These are phyloP conservation scores for Mastomys coucha DNA, from an alignment of 2,113 vertebrate species.

Conservation along the genomic window DNA sequence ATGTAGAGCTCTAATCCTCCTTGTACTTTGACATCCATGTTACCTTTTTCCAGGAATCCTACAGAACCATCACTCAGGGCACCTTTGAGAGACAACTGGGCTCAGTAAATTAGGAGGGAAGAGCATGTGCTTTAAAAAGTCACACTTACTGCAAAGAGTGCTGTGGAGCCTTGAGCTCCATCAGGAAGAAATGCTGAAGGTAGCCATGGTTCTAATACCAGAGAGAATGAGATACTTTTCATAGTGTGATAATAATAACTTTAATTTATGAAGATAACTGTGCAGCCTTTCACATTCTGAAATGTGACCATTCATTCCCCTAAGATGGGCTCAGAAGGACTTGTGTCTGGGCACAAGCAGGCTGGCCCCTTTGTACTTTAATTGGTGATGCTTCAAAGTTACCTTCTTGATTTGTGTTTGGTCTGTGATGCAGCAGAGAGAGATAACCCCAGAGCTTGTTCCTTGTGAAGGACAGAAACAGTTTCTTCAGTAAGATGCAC, in stretches of 20 bases:
- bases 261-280: conserved; percentile 1
- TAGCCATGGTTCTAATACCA: neutral
- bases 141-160: neutral
- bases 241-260: neutral
- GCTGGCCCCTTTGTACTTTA: neutral
- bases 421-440: neutral
- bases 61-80: neutral
- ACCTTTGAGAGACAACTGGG: neutral
- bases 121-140: conserved; percentile 13
- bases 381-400: neutral
- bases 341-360: neutral
- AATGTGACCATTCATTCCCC: neutral
- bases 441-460: neutral
- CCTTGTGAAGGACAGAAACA: neutral
- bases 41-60: neutral
- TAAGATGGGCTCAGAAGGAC: neutral
- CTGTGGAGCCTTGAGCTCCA: neutral
- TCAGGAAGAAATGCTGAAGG: neutral
- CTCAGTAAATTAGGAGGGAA: neutral
- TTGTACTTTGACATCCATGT: neutral
- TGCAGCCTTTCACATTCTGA: neutral
- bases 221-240: neutral
- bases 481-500: conserved; percentile 6
- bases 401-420: neutral
- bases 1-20: neutral